These are phyloP conservation scores for Cladopsammia gracilis DNA, from an alignment of 64 coral and sea anemone species.

Conservation along the genomic window DNA sequence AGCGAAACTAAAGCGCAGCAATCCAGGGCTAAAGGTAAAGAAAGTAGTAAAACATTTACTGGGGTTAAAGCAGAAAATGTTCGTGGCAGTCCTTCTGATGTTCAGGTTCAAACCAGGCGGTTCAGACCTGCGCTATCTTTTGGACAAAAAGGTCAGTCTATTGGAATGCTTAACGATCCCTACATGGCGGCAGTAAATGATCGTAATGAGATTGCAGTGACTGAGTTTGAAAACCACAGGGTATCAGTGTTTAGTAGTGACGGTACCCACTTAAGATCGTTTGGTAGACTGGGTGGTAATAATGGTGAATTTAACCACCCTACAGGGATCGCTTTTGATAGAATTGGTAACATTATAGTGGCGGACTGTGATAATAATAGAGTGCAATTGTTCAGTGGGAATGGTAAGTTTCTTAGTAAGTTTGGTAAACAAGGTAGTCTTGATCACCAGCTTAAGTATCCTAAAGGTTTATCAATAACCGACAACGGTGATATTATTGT, in stretches of 20 bases:
- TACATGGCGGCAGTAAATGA: constrained; percentile 39
- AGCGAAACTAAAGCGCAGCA: background rate
- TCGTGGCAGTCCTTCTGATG: constrained; percentile 16
- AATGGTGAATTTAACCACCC: constrained; percentile 6
- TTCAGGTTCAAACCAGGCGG: constrained; percentile 23
- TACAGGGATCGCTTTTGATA: background rate
- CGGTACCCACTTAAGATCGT: background rate
- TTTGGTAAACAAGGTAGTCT: no score
- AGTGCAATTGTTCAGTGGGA: no score
- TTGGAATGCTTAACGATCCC: constrained; percentile 8
- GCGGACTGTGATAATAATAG: no score
- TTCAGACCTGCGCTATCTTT: constrained; percentile 19
- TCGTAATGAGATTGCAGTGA: constrained; percentile 31
- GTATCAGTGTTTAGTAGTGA: no score
- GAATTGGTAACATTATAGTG: background rate
- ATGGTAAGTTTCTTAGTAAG: no score
- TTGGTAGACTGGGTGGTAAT: constrained; percentile 5
- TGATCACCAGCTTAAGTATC: no score
- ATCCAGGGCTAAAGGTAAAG: constrained; percentile 22
- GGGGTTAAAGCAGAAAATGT: constrained; percentile 31
- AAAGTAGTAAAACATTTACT: constrained; percentile 24
- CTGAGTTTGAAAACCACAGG: background rate
- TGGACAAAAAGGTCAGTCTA: background rate
- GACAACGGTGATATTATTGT: constrained; percentile 30
- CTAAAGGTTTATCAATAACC: no score